Evolutionary conservation across 2,797 vertebrate genomes (phyloP), one percentile per base, ranked within the genome.

Genomic region (Petrocephalus sullivani): DNA sequence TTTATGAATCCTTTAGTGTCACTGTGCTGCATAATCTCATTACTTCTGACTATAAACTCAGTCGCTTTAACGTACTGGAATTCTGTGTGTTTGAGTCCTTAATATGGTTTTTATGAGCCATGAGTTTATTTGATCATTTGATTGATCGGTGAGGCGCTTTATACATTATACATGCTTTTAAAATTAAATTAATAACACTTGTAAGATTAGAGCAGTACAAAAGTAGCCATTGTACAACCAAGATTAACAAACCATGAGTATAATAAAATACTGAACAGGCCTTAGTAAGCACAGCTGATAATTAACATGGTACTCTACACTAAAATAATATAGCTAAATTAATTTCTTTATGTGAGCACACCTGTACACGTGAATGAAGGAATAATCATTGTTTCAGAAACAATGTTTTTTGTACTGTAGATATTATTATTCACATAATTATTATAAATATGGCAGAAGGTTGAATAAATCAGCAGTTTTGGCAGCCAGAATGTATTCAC

Each of bases 391-490:
- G 14, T 88, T 60, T 21, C 16, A 82, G 57, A 60, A 86, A 49
- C 2, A 28, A 28, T 28, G 28, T 9, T 56, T 8, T 78, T 78
- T 46, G 19, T 81, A 21, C 41, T 81, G 8, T 37, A 19, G 4
- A 57, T 85, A 16, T 85, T 57, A 54, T 33, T 14, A 16, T 28
- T 56, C 21, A 49, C 78, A 81, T 33, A 75, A 33, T 64, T 41
- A 51, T 89, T 61, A 67, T 83, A 53, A 53, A 41, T 21, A 41
- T 4, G 37, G 33, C 33, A 75, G 2, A 75, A 41, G 33, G 71
- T n/a, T 81, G 41, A 89, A 60, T 71, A 49, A 64, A 46, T 67
- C 58, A 37, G 71, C 56, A 82, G 56, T 12, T 89, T 61, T 83
- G 71, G 56, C 85, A 87, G 28, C 28, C 41, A 21, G 33, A 19